A percentile compares a stretch with the other conserved stretches of the same genome.
These are phyloP conservation scores for Podarcis cretensis DNA, from an alignment of 2,113 vertebrate species.

Conservation along the genomic window DNA sequence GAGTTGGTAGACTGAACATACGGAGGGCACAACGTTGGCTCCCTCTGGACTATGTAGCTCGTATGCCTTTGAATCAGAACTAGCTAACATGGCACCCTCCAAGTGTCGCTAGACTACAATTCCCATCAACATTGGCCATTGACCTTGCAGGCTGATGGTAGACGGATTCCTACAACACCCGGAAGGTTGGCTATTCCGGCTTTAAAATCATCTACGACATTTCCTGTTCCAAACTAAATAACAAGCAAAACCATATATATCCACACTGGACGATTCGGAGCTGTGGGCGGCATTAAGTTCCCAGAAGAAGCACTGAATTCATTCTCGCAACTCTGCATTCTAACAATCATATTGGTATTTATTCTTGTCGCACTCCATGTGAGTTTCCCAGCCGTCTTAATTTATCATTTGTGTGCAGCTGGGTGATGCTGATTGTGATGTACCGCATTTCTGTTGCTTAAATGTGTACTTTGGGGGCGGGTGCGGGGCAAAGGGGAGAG, in stretches of 20 bases:
- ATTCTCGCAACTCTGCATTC: slow-evolving; percentile 29
- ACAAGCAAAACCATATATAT: background rate
- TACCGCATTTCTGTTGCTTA: slow-evolving; percentile 68
- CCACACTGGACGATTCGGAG: background rate
- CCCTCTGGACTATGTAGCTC: slow-evolving; percentile 50
- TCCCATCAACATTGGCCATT: no score
- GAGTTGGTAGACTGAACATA: no score
- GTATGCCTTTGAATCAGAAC: slow-evolving; percentile 53
- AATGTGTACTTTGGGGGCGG: slow-evolving; percentile 38
- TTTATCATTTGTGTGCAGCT: slow-evolving; percentile 54
- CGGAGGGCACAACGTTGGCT: no score
- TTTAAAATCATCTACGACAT: background rate
- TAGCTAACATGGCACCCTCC: background rate
- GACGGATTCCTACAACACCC: no score
- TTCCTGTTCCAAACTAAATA: slow-evolving; percentile 11
- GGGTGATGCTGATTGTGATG: slow-evolving; percentile 59
- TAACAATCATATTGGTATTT: slow-evolving; percentile 39
- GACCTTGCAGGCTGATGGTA: no score
- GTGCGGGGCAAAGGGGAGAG: background rate
- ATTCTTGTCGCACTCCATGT: slow-evolving; percentile 57
- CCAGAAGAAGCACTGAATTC: slow-evolving; percentile 33
- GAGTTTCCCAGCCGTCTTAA: slow-evolving; percentile 59
- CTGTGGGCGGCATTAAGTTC: slow-evolving; percentile 33
- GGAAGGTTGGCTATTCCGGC: no score
- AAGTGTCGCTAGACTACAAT: background rate